Base-by-base conservation (phyloP, 2,888 invertebrate species). In the Metacarcinus magister region DNA sequence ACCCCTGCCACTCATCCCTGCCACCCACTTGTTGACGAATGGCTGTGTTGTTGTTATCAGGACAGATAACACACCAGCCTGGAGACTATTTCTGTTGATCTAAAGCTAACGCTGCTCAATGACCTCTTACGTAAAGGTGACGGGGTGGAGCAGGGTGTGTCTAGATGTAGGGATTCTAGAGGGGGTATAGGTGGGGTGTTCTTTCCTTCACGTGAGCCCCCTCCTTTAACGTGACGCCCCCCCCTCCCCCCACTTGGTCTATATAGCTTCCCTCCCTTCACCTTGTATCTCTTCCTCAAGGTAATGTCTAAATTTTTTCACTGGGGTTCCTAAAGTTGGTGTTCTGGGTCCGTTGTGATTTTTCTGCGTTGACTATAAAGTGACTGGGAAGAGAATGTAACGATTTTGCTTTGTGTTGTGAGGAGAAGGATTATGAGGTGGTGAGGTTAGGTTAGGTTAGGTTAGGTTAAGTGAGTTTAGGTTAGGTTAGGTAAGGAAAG, bases 11-110 rank as follows among this genome's bases (percentile, higher is more conserved):
- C 82, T 8, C 28, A 67, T n/a, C 16, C n/a, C 2, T 8, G 0
- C 32, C 19, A 39, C 44, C 92, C 46, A 48, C 46, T 54, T n/a
- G n/a, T 23, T 28, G 46, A 48, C 92, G 8, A 28, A 23, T 5
- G 90, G 32, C 8, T 90, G 90, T 54, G 48, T 39, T 44, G 91
- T 91, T 43, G 44, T 54, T 92, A 54, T 54, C 92, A 48, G 46
- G 67, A 67, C 67, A 2, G 67, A 67, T 67, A 67, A n/a, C 67
- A n/a, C 67, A 3, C 67, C n/a, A n/a, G 19, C 4, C 67, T 67
- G 67, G n/a, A 67, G 67, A 67, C 67, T 67, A n/a, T 67, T 67
- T 67, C n/a, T 67, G n/a, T 16, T 67, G 67, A 67, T n/a, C 67
- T n/a, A n/a, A n/a, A 67, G 23, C n/a, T 67, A 67, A 23, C 67